Base-by-base conservation (phyloP, 2,797 vertebrate genomes). In the Protonibea diacanthus region DNA sequence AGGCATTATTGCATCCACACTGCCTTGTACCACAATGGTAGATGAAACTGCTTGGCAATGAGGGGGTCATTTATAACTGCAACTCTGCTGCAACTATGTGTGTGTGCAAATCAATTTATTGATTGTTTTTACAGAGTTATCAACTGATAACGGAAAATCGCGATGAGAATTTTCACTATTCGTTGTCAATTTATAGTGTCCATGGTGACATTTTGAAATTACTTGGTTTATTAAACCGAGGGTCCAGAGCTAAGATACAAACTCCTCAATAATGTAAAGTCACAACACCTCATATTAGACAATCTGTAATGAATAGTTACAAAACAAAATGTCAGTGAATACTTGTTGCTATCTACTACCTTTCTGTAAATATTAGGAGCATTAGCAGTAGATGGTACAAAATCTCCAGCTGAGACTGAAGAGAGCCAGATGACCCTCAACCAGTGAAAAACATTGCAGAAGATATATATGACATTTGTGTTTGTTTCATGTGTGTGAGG, bases 1-100 rank as follows among this genome's bases (percentile, higher is more conserved):
- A 85, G 65, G 12, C 72, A 48, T 82, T 71, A 61, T 74, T 58
- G 75, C 69, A 62, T 20, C 48, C 48, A 52, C 29, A 21, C 20
- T 20, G 8, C 61, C 53, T 38, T 10, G 14, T 15, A 17, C 10
- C 70, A 68, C 55, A 56, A 55, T n/a, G 61, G 38, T 47, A 33
- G 44, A 70, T 51, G 44, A 59, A 69, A 17, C 42, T 52, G 49
- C 56, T 55, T 12, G 20, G 57, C 18, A 56, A 66, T 67, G 72
- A 71, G 40, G 56, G 17, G 57, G 70, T 38, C 70, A 74, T 57
- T 25, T 66, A 55, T 29, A 68, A 18, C 58, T 67, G n/a, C 58
- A 62, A 33, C 55, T 48, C 29, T 27, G 25, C 3, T 2, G 25
- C 25, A 27, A 27, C 25, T 18, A 15, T 7, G 18, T 38, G 33